These are phyloP conservation scores for Phrynosoma blainvillii DNA, from an alignment of 2,113 vertebrate genomes.

Conservation along the genomic window DNA sequence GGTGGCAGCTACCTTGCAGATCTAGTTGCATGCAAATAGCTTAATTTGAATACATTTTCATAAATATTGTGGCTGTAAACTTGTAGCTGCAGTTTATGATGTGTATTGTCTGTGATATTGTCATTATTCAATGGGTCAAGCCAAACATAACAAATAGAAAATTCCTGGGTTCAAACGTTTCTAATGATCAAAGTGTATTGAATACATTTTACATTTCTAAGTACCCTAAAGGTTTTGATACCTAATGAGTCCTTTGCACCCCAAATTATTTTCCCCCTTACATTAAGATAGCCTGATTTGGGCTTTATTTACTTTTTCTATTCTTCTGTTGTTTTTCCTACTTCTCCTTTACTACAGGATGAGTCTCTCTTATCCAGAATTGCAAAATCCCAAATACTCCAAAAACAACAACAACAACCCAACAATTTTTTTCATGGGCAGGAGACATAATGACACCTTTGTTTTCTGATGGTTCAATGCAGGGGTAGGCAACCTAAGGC, in stretches of 20 bases:
- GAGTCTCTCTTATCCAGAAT: neutral
- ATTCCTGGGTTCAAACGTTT: neutral
- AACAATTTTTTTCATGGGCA: too few relatives aligned
- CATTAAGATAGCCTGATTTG: neutral
- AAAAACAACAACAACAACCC: too few relatives aligned
- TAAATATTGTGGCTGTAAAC: neutral
- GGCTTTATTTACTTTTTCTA: neutral
- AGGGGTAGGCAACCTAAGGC: too few relatives aligned
- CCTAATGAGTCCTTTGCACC: neutral
- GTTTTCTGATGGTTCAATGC: too few relatives aligned
- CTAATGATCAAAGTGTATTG: neutral
- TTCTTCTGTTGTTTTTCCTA: neutral
- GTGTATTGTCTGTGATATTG: neutral
- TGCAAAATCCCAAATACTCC: too few relatives aligned
- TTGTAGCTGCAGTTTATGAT: neutral
- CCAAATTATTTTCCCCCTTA: neutral
- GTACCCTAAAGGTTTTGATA: neutral
- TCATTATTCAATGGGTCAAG: neutral
- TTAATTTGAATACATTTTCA: constrained; percentile 25
- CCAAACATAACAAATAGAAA: neutral
- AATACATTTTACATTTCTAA: neutral
- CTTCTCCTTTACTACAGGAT: neutral
- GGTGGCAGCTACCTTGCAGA: neutral
- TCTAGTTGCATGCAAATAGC: neutral
- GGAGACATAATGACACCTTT: too few relatives aligned